A percentile compares a stretch with the other conserved stretches of the same genome.
Conservation (phyloP, 2,113 vertebrate species). For the Alligator sinensis region DNA sequence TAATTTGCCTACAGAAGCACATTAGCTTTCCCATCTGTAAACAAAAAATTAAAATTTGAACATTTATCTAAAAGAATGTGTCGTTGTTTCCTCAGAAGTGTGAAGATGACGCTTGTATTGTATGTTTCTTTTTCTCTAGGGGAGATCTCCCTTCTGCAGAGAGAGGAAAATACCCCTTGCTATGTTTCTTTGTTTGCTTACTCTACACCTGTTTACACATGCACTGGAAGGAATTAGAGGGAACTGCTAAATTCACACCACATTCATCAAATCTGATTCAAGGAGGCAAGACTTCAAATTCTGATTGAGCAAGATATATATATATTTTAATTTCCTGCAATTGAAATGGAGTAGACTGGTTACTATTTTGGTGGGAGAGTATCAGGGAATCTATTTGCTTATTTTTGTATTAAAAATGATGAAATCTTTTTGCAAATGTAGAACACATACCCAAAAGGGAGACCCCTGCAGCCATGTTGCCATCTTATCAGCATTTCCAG, state of each 20-base stretch:
- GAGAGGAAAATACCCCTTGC: neutral
- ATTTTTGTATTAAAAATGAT: neutral
- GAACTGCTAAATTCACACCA: neutral
- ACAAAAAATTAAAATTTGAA: neutral
- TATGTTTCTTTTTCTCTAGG: neutral
- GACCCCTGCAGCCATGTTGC: conserved; percentile 39
- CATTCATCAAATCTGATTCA: neutral
- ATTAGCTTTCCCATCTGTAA: neutral
- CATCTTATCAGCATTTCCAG: conserved; percentile 32
- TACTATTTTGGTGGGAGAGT: neutral
- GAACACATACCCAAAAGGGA: conserved; percentile 18
- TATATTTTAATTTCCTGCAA: neutral
- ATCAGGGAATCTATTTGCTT: neutral
- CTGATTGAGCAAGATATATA: rapidly evolving
- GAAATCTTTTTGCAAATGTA: neutral
- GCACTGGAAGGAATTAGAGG: neutral
- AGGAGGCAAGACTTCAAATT: rapidly evolving
- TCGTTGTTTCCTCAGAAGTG: neutral
- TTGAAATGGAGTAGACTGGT: neutral
- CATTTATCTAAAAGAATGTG: neutral
- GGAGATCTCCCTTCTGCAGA: neutral
- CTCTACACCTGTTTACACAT: neutral
- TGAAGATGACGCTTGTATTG: neutral
- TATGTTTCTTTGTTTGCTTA: neutral
- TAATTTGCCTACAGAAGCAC: neutral